Conservation (phyloP, 1,140 invertebrate genomes). For the Campoletis sonorensis region DNA sequence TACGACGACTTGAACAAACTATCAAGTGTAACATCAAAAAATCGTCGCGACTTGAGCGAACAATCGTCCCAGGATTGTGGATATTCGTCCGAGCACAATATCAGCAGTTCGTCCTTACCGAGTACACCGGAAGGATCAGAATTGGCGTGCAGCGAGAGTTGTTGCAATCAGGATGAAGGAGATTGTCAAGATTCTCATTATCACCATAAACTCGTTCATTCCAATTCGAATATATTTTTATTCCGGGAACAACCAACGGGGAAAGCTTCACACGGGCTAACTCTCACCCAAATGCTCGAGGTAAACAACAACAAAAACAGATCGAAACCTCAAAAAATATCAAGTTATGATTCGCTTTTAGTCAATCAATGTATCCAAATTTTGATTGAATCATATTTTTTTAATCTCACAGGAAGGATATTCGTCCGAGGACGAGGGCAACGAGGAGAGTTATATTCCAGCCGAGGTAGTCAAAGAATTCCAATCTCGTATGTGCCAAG, state of each 20-base stretch:
- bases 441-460: constrained; percentile 85
- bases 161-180: constrained; percentile 87
- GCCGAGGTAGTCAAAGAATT: constrained; percentile 90
- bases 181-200: constrained; percentile 74
- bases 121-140: constrained; percentile 91
- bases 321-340: constrained; percentile 13
- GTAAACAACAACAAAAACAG: constrained; percentile 69
- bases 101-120: constrained; percentile 83
- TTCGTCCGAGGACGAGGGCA: constrained; percentile 85
- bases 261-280: constrained; percentile 67
- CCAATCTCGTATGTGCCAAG: constrained; percentile 84
- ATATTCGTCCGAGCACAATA: constrained; percentile 88
- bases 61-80: constrained; percentile 87
- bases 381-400: constrained; percentile 34
- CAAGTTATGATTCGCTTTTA: no score
- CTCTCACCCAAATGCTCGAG: constrained; percentile 84
- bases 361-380: background rate
- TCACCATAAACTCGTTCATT: constrained; percentile 69
- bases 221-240: constrained; percentile 66
- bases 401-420: constrained; percentile 76
- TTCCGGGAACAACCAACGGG: constrained; percentile 64
- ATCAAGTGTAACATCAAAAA: constrained; percentile 63
- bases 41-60: constrained; percentile 80
- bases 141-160: constrained; percentile 89
- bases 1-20: constrained; percentile 62